A percentile compares a stretch with the other conserved stretches of the same genome.
Conservation (phyloP, 2,113 vertebrate genomes). For the Salvelinus alpinus region DNA sequence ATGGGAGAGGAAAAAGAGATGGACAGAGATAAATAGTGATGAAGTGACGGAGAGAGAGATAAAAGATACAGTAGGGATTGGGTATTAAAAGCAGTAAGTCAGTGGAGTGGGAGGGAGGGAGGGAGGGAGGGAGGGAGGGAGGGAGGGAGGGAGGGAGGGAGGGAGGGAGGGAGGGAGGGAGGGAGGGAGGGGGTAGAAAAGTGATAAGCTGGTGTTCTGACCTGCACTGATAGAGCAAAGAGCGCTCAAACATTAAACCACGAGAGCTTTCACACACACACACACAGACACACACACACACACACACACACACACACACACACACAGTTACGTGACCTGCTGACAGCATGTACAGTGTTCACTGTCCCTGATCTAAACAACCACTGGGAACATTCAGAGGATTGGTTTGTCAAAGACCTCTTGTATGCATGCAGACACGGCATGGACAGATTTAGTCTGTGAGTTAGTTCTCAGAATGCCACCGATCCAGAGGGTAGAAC, state of each 20-base stretch:
- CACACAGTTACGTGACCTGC: not conserved
- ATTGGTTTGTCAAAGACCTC: not conserved
- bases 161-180: too few species aligned
- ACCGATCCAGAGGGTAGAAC: too few species aligned
- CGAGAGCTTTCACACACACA: slow-evolving; percentile 2
- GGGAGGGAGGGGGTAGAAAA: slow-evolving; percentile 18
- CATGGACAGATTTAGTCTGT: not conserved
- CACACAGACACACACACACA: slow-evolving; percentile 7
- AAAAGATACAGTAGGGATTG: too few species aligned
- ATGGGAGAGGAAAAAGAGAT: too few species aligned
- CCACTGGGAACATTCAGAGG: not conserved
- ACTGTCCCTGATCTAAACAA: not conserved
- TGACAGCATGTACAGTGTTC: not conserved
- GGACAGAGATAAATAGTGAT: too few species aligned
- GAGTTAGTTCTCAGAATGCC: not conserved
- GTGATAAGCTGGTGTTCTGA: slow-evolving; percentile 52
- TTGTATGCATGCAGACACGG: not conserved
- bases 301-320: slow-evolving; percentile 10
- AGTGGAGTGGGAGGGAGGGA: too few species aligned
- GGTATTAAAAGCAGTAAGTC: too few species aligned
- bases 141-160: too few species aligned
- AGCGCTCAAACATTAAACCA: slow-evolving; percentile 19
- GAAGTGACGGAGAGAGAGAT: too few species aligned
- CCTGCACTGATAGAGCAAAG: slow-evolving; percentile 39
- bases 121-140: too few species aligned